These are phyloP conservation scores for Alcedo atthis DNA, from an alignment of 2,797 vertebrate species.

Conservation along the genomic window DNA sequence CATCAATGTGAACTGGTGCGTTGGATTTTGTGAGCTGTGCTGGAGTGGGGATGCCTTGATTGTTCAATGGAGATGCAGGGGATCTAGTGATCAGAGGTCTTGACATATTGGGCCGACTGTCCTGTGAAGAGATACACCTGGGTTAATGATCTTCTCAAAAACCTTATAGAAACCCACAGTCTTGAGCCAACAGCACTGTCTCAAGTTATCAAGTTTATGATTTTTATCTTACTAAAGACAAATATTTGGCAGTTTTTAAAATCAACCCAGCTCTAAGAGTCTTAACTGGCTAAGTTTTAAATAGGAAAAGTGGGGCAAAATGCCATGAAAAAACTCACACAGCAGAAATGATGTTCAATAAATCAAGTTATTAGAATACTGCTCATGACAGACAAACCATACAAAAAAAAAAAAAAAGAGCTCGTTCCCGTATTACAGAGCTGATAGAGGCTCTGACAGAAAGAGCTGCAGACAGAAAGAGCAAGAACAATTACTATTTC, in stretches of 20 bases:
- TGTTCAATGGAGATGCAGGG: conserved; percentile 96
- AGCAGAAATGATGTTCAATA: not conserved
- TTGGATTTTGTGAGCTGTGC: conserved; percentile 99
- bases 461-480: conserved; percentile 27
- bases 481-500: not conserved
- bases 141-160: conserved; percentile 66
- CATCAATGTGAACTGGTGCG: conserved; percentile 98
- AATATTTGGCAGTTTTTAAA: not conserved
- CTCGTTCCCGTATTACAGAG: not conserved
- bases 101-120: conserved; percentile 98
- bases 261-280: not conserved
- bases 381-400: not conserved
- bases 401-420: not conserved
- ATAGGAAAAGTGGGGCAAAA: not conserved
- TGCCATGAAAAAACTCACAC: not conserved
- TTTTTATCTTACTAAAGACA: not conserved
- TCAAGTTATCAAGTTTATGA: not conserved
- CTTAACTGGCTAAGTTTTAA: not conserved
- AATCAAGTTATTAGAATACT: conserved; percentile 4
- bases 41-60: conserved; percentile 96
- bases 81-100: conserved; percentile 98
- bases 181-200: not conserved
- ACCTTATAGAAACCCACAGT: not conserved
- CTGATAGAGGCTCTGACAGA: conserved; percentile 28
- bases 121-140: conserved; percentile 84